Conservation (phyloP, 2,113 vertebrate species). For the Hemicordylus capensis region DNA sequence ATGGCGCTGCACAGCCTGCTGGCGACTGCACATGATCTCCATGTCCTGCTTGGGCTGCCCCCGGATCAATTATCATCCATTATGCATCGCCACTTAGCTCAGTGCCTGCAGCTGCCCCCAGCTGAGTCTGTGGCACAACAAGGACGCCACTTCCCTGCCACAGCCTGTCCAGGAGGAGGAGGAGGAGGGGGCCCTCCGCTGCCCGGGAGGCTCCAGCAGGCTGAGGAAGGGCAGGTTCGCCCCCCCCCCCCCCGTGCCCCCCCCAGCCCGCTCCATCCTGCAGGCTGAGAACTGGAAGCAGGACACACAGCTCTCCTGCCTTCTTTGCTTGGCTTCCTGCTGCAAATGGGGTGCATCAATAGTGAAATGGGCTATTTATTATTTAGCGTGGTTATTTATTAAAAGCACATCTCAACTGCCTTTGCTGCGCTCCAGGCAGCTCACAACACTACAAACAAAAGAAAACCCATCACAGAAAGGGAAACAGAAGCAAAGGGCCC, state of each 20-base stretch:
- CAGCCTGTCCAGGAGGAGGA: background rate
- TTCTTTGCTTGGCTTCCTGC: too few species aligned
- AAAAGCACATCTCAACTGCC: too few species aligned
- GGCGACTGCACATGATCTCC: background rate
- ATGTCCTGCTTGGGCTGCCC: background rate
- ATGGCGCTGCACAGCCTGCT: background rate
- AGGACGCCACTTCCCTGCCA: too few species aligned
- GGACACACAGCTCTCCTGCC: too few species aligned
- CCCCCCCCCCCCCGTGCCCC: too few species aligned
- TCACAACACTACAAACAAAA: too few species aligned
- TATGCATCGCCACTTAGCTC: conserved; percentile 1
- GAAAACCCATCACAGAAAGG: too few species aligned
- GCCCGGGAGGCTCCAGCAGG: too few species aligned
- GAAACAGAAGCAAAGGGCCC: background rate
- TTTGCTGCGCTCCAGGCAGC: too few species aligned
- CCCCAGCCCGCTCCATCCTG: background rate
- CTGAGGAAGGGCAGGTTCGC: background rate
- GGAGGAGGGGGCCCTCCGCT: too few species aligned
- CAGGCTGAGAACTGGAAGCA: background rate
- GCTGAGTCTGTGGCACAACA: background rate
- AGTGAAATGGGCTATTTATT: background rate
- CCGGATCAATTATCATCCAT: background rate
- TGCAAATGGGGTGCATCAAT: background rate
- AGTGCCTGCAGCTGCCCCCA: background rate
- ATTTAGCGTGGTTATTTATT: background rate